Percentiles rank a stretch among this genome's conserved stretches.
These are phyloP conservation scores for Cyprinella venusta DNA, from an alignment of 2,797 vertebrate species.

Conservation along the genomic window DNA sequence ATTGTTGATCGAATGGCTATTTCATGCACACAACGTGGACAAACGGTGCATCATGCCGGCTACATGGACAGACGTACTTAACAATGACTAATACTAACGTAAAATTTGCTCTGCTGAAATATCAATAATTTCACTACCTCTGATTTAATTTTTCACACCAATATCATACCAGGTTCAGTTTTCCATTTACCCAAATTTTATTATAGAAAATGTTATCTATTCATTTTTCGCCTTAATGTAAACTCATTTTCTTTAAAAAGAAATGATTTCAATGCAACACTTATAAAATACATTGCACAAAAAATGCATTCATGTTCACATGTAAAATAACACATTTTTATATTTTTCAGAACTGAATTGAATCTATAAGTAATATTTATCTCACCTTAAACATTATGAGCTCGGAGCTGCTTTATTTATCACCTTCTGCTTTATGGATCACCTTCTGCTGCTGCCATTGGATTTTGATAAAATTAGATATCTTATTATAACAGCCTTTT, in stretches of 20 bases:
- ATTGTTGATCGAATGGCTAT: not conserved
- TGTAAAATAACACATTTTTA: not conserved
- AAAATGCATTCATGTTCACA: not conserved
- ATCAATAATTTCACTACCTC: too few species aligned
- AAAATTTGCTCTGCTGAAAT: too few species aligned
- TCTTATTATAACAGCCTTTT: not conserved
- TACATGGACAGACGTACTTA: not conserved
- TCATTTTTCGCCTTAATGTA: too few species aligned
- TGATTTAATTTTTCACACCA: too few species aligned
- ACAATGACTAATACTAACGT: too few species aligned
- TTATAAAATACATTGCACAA: not conserved
- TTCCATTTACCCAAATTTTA: too few species aligned
- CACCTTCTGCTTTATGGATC: not conserved
- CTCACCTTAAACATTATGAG: not conserved
- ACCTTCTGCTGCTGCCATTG: not conserved
- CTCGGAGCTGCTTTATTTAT: not conserved
- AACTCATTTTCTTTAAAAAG: not conserved
- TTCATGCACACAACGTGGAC: not conserved
- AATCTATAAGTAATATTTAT: not conserved
- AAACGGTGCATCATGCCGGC: not conserved
- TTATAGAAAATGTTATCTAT: too few species aligned
- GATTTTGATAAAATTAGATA: constrained; percentile 7
- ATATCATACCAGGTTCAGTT: too few species aligned
- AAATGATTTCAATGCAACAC: not conserved
- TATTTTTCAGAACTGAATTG: too few species aligned